phyloP scores from a whole-genome alignment of 2,113 vertebrate genomes.

The Fulica atra region DNA sequence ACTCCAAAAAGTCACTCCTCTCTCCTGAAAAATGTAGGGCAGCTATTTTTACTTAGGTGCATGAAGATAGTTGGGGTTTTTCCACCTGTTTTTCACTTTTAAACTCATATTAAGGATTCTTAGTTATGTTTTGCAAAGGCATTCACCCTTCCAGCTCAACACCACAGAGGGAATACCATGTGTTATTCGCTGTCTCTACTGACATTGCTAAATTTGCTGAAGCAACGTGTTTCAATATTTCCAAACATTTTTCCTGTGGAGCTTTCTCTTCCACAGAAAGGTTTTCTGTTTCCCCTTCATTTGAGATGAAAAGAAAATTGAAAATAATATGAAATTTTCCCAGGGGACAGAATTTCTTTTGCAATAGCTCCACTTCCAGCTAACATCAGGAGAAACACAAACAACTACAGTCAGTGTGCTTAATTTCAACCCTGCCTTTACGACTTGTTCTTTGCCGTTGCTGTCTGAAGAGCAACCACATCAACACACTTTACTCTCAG shows the following conservation, averaged over 20 bases:
- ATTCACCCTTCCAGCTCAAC: not conserved
- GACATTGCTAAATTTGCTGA: not conserved
- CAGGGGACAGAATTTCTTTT: constrained; percentile 25
- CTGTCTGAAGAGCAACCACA: not conserved
- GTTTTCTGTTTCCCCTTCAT: constrained; percentile 22
- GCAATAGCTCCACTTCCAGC: not conserved
- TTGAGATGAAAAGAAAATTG: constrained; percentile 54
- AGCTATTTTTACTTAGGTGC: constrained; percentile 21
- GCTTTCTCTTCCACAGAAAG: constrained; percentile 23
- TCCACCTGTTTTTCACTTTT: not conserved
- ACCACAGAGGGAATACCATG: not conserved
- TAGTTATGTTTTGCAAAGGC: not conserved
- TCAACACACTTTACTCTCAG: not conserved
- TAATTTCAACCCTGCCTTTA: not conserved
- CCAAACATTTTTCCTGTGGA: constrained; percentile 16
- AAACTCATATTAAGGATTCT: not conserved
- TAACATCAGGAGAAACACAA: not conserved
- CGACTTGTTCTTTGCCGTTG: not conserved
- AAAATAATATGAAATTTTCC: constrained; percentile 37
- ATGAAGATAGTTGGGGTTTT: not conserved
- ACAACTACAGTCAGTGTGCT: not conserved
- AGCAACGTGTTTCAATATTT: not conserved
- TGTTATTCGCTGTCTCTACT: not conserved
- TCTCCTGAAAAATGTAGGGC: not conserved
- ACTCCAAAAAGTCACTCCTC: not conserved